Percentiles rank a stretch among this genome's conserved stretches.
Conservation (phyloP, 1,140 invertebrate genomes). For the Zaprionus ghesquierei region DNA sequence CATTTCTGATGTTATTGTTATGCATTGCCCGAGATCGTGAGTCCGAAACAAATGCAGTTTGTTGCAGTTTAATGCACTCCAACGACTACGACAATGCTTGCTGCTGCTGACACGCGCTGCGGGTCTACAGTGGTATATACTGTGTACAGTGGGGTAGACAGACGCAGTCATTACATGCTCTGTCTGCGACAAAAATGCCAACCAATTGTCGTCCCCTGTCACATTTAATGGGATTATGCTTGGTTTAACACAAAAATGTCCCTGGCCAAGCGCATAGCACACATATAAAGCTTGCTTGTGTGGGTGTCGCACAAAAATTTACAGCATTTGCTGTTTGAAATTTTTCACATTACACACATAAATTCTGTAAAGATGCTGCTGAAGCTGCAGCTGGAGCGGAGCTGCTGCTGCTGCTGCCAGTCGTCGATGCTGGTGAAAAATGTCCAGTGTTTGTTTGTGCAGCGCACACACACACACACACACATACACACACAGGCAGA, state of each 20-base stretch:
- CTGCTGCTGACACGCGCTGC: conserved; percentile 7
- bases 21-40: conserved; percentile 17
- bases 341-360: conserved; percentile 75
- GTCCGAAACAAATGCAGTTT: conserved; percentile 62
- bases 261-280: conserved; percentile 32
- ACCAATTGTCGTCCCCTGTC: conserved; percentile 75
- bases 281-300: conserved; percentile 1
- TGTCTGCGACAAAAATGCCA: conserved; percentile 61
- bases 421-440: conserved; percentile 69
- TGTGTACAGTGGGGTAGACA: not conserved
- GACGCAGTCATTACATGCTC: conserved; percentile 26
- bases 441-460: conserved; percentile 68
- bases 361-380: conserved; percentile 64
- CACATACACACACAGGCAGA: not conserved
- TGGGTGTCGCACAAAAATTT: conserved; percentile 65
- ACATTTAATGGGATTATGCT: conserved; percentile 77
- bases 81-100: conserved; percentile 56
- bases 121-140: not conserved
- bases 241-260: conserved; percentile 73
- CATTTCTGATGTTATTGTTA: conserved; percentile 46
- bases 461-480: conserved; percentile 24
- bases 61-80: conserved; percentile 75
- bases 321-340: conserved; percentile 68
- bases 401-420: conserved; percentile 29
- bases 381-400: not conserved